A percentile compares a stretch with the other conserved stretches of the same genome.
Evolutionary conservation across 2,113 vertebrate species (phyloP).

Genomic region (Phaethornis superciliosus): DNA sequence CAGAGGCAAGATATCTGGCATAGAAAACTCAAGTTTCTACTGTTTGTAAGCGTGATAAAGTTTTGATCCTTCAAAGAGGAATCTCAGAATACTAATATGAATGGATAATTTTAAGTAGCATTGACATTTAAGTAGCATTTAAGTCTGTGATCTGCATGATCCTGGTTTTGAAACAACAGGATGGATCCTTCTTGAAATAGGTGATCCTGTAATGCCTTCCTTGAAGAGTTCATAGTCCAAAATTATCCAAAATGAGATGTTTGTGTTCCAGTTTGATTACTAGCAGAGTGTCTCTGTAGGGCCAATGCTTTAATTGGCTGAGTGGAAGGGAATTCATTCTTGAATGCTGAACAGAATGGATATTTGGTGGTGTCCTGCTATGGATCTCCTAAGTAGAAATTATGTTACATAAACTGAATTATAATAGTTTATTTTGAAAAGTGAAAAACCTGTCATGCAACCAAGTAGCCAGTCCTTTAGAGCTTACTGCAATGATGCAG

Average conservation of each 20-base stretch:
- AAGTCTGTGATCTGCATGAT: neutral
- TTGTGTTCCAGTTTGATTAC: neutral
- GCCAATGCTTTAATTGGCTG: neutral
- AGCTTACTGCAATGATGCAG: neutral
- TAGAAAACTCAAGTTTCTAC: neutral
- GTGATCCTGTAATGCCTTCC: neutral
- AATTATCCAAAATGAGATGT: neutral
- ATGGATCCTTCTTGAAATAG: neutral
- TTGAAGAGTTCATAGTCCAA: neutral
- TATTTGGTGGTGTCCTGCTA: neutral
- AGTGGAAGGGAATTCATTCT: neutral
- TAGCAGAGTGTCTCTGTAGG: neutral
- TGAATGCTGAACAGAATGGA: neutral
- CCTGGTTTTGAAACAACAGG: neutral
- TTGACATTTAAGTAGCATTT: too few species aligned
- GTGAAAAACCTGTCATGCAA: neutral
- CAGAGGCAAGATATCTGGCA: neutral
- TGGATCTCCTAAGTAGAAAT: neutral
- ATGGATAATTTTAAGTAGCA: neutral
- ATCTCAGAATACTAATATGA: neutral
- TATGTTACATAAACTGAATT: neutral
- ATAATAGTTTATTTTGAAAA: neutral
- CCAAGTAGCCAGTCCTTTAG: neutral
- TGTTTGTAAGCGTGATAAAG: fast-evolving
- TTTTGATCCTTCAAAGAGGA: neutral